Evolutionary conservation across 2,888 invertebrate genomes (phyloP), one percentile per base, ranked within the genome.

Genomic region (Acholoe squamosa): DNA sequence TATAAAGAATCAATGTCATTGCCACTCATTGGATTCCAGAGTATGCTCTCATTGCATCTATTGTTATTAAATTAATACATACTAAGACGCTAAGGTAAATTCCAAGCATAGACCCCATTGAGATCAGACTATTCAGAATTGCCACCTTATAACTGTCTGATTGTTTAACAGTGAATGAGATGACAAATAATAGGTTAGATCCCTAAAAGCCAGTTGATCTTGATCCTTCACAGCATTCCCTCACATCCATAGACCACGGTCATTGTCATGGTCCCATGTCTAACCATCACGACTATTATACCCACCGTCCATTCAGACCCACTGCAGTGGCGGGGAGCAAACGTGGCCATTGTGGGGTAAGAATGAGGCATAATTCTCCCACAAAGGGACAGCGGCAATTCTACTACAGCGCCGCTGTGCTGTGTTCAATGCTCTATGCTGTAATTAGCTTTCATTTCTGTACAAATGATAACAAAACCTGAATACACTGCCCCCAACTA

Each of bases 331-430:
- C 51, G 43, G 84, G 34, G 43, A 84, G 84, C 51, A 84, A 84
- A 84, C 84, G 43, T 84, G 71, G 33, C 84, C 84, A 84, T 86
- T 86, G 86, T 86, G 51, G 52, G 25, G 10, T 54, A 86, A 86
- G 86, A 86, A 86, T 86, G 52, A 54, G 16, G 54, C 86, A 54
- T 86, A 86, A 86, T 86, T 86, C 86, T 86, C 54, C 22, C 54
- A 86, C 86, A 86, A 86, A 86, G 28, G 56, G 10, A 54, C 86
- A 16, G 28, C 54, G 28, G 28, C 86, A 54, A 54, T 86, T 52
- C 86, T 19, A 51, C 52, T 19, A 25, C 76, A 3, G 76, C 7
- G 76, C 76, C 25, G 76, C 31, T 5, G 25, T 5, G 19, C 28
- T 31, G 16, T 25, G 76, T 1, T 14, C 31, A 16, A 19, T 14